Conservation (phyloP, 92 coral and sea anemone species). For the Porites evermanni region DNA sequence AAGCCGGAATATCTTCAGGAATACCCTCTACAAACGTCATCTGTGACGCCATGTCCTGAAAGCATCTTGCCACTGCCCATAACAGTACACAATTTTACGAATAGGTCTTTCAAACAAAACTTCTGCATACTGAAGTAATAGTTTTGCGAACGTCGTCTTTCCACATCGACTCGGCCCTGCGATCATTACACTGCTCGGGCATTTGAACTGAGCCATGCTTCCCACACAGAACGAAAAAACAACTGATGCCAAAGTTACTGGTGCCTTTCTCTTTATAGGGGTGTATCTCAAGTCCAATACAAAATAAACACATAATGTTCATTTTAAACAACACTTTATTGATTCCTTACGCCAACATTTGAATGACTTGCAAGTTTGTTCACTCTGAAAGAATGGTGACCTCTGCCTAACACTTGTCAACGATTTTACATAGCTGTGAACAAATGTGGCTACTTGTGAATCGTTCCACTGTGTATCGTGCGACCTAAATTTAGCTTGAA, state of each 20-base stretch:
- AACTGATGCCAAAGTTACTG: too few relatives aligned
- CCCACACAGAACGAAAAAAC: not conserved
- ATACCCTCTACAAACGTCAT: conserved; percentile 42
- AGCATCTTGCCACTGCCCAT: conserved; percentile 39
- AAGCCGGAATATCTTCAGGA: conserved; percentile 4
- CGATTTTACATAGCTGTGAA: conserved; percentile 18
- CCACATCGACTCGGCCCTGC: conserved; percentile 35
- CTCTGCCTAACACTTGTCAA: not conserved
- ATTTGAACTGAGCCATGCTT: conserved; percentile 8
- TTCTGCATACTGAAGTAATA: not conserved
- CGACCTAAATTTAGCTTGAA: conserved; percentile 8
- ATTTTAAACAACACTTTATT: not conserved
- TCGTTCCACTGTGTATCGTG: conserved; percentile 34
- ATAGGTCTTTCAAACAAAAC: not conserved
- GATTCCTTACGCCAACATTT: conserved; percentile 15
- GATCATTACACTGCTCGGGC: conserved; percentile 8
- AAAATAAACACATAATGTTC: not conserved
- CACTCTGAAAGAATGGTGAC: not conserved
- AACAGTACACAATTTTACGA: conserved; percentile 30
- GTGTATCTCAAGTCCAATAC: not conserved
- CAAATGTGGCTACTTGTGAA: conserved; percentile 27
- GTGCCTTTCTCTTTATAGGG: not conserved
- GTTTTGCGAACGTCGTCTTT: conserved; percentile 5
- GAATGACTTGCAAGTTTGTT: conserved; percentile 16
- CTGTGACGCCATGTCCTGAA: not conserved